Evolutionary conservation across 1,140 invertebrate genomes (phyloP), one percentile per base, ranked within the genome.

Genomic region (Pogonomyrmex barbatus): DNA sequence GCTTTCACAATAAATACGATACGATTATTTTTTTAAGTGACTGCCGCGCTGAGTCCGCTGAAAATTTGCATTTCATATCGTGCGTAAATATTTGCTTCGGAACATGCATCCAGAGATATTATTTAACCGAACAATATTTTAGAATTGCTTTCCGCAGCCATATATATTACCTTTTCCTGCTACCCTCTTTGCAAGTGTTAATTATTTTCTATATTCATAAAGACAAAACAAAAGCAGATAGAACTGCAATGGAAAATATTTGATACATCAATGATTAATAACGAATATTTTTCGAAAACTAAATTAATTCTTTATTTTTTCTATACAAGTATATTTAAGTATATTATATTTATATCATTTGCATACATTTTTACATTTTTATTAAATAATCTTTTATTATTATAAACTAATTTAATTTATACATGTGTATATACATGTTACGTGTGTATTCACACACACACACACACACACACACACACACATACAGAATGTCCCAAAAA

Each of bases 41-140:
- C 60, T 50, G n/a, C 30, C 52, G 10, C 10, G 14, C 12, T 4
- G 54, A 77, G 50, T 56, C 52, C 58, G 36, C 58, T 60, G 54
- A 24, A 89, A 88, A 89, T 89, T 89, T 89, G 75, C 82, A 88
- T 89, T 88, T 89, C 82, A 86, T 89, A 79, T 62, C 54, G 54
- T 60, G 58, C 60, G 60, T 86, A 89, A 89, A 89, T 88, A 88
- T 89, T 89, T 89, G 60, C 54, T 9, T 14, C 17, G 45, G 6
- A 47, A 2, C 65, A 30, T 39, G 24, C 45, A 12, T 45, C 42
- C 39, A 3, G 33, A 87, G 79, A 86, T 86, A 85, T 89, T 89
- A 86, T 89, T 77, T 77, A 30, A 10, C 24, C 4, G 70, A 78
- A 73, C 78, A 67, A 58, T 75, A 83, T 89, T 83, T 89, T 71